Evolutionary conservation across 2,888 invertebrate species (phyloP).

Genomic region (Brassicogethes aeneus): DNA sequence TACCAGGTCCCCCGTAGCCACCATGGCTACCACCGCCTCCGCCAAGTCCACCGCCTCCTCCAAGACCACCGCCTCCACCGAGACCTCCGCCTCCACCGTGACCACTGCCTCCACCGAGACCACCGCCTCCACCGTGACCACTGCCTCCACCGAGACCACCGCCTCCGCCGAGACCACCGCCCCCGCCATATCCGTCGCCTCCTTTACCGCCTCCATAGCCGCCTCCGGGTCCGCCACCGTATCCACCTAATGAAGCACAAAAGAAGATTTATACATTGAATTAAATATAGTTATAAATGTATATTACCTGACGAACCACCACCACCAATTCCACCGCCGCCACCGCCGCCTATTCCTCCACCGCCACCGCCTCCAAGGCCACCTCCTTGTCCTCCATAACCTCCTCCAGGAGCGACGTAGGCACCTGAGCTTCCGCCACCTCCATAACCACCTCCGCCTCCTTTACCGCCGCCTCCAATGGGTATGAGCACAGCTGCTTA

Average conservation of each 20-base stretch:
- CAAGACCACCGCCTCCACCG: not conserved
- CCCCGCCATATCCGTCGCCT: not conserved
- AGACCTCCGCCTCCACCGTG: not conserved
- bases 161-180: not conserved
- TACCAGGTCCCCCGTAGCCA: not conserved
- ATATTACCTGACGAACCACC: constrained; percentile 2
- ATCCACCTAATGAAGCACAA: too few species aligned
- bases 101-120: constrained; percentile 6
- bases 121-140: constrained; percentile 4
- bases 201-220: not conserved
- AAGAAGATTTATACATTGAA: too few species aligned
- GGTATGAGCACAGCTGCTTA: not conserved
- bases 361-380: not conserved
- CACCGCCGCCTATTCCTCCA: not conserved
- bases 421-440: not conserved
- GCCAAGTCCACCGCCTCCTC: not conserved
- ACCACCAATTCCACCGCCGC: constrained; percentile 4
- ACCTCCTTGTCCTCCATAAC: not conserved
- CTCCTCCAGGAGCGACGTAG: not conserved
- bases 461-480: constrained; percentile 5
- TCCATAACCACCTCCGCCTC: constrained; percentile 7
- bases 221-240: not conserved
- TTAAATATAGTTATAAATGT: constrained; percentile 1
- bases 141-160: constrained; percentile 4
- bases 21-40: not conserved